Evolutionary conservation across 2,888 invertebrate species (phyloP).

Genomic region (Drosophila anomalipes): DNA sequence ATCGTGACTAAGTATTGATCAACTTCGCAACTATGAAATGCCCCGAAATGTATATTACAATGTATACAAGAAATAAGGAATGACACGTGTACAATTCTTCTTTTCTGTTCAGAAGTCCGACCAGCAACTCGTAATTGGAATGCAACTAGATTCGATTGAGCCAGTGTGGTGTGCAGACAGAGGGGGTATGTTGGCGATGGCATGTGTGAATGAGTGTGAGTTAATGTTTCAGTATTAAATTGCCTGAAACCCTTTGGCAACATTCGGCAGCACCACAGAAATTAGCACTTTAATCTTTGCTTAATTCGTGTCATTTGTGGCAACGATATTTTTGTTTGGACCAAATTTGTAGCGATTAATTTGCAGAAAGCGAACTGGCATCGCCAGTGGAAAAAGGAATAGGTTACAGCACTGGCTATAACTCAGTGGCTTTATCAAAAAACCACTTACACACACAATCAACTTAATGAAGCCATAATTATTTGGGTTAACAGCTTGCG

Average conservation of each 20-base stretch:
- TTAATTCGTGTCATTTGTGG: slow-evolving; percentile 73
- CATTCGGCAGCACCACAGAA: slow-evolving; percentile 39
- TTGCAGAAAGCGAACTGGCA: slow-evolving; percentile 30
- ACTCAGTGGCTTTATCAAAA: slow-evolving; percentile 77
- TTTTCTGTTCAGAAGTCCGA: slow-evolving; percentile 31
- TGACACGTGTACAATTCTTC: slow-evolving; percentile 10
- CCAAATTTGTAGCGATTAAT: slow-evolving; percentile 63
- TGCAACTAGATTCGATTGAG: slow-evolving; percentile 29
- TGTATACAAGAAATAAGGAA: not conserved
- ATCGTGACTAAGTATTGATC: not conserved
- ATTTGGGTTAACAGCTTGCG: slow-evolving; percentile 81
- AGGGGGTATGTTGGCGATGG: slow-evolving; percentile 3
- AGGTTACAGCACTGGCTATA: slow-evolving; percentile 50
- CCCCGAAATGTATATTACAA: not conserved
- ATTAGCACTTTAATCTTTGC: slow-evolving; percentile 71
- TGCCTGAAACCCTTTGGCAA: slow-evolving; percentile 63
- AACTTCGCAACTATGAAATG: not conserved
- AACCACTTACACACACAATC: slow-evolving; percentile 79
- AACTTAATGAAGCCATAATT: slow-evolving; percentile 81
- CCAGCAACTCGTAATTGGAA: slow-evolving; percentile 51
- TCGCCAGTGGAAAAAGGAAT: slow-evolving; percentile 8
- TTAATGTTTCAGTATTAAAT: slow-evolving; percentile 28
- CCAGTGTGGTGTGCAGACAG: not conserved
- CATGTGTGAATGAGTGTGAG: slow-evolving; percentile 6
- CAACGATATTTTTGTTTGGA: slow-evolving; percentile 48